Conservation (phyloP, 2,888 invertebrate species). For the Taphrorychus bicolor region DNA sequence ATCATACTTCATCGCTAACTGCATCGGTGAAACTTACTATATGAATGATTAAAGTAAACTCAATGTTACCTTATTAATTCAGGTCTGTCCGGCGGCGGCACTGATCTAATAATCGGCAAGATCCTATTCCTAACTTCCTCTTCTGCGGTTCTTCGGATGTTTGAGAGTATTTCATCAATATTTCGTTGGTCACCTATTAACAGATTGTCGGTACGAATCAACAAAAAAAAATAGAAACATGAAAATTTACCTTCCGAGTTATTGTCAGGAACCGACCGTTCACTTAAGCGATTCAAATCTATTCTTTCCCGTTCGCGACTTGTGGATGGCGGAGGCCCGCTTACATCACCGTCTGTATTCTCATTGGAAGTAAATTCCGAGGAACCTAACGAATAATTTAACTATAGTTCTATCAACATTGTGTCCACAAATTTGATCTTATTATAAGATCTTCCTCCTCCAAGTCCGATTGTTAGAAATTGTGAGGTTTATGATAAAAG, state of each 20-base stretch:
- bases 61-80: conserved; percentile 47
- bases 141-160: conserved; percentile 49
- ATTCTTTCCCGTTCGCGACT: conserved; percentile 5
- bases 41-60: not conserved
- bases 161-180: conserved; percentile 45
- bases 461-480: too few species aligned
- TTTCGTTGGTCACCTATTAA: conserved; percentile 32
- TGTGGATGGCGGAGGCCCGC: not conserved
- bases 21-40: not conserved
- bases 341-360: conserved; percentile 14
- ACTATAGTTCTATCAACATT: too few species aligned
- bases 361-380: conserved; percentile 15
- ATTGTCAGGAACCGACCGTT: too few species aligned
- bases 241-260: too few species aligned
- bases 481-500: too few species aligned
- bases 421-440: too few species aligned
- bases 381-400: conserved; percentile 6
- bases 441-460: too few species aligned
- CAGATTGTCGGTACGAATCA: too few species aligned
- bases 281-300: not conserved
- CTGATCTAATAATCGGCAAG: conserved; percentile 50
- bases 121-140: conserved; percentile 49
- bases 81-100: conserved; percentile 50
- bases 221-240: too few species aligned
- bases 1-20: too few species aligned